Percentiles rank a stretch among this genome's conserved stretches.
phyloP scores from a whole-genome alignment of 2,113 vertebrate species.

The Pteropus alecto region DNA sequence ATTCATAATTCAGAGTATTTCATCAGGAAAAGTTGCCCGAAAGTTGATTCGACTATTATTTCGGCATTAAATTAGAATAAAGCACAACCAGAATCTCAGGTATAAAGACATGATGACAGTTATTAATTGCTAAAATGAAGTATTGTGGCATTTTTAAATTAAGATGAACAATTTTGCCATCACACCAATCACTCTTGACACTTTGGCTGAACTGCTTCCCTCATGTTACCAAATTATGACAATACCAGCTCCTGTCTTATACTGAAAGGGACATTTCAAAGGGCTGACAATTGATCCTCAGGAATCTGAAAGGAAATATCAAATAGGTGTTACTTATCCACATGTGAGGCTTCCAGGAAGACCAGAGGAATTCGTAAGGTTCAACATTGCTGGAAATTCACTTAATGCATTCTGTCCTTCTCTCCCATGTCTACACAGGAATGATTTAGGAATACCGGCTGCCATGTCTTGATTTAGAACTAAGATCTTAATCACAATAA shows the following conservation, averaged over 20 bases:
- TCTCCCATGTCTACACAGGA: conserved; percentile 48
- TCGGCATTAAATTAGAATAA: not conserved
- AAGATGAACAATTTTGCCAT: conserved; percentile 67
- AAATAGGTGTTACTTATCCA: conserved; percentile 59
- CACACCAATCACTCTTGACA: conserved; percentile 65
- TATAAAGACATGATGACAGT: not conserved
- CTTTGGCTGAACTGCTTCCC: not conserved
- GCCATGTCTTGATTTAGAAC: conserved; percentile 78
- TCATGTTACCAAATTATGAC: not conserved
- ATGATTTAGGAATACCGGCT: conserved; percentile 72
- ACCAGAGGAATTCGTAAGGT: not conserved
- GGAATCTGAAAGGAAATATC: conserved; percentile 73
- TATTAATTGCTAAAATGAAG: conserved; percentile 65
- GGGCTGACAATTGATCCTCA: conserved; percentile 51
- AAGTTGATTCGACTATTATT: conserved; percentile 2
- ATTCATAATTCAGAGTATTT: not conserved
- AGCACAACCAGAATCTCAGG: not conserved
- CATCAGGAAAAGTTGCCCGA: not conserved
- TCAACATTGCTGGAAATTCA: conserved; percentile 64
- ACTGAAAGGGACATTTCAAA: conserved; percentile 60
- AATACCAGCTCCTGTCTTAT: conserved; percentile 46
- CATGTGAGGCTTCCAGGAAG: conserved; percentile 51
- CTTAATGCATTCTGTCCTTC: conserved; percentile 67
- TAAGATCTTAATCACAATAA: conserved; percentile 61
- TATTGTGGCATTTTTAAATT: conserved; percentile 49